These are phyloP conservation scores for Rhabdornis inornatus DNA, from an alignment of 2,113 vertebrate species.

Conservation along the genomic window DNA sequence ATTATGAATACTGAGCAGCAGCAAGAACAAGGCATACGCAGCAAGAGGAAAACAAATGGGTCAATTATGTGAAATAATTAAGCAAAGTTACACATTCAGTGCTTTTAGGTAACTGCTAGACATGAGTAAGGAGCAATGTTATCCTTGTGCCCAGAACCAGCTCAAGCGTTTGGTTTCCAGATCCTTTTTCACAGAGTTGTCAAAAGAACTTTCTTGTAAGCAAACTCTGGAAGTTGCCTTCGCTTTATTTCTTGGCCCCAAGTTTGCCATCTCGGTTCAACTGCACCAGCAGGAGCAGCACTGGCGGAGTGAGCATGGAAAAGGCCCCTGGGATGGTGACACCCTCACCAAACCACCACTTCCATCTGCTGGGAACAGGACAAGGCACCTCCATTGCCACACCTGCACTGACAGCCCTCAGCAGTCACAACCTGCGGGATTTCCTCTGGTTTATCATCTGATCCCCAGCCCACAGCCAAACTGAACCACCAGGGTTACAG, in stretches of 20 bases:
- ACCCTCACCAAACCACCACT: fast-evolving
- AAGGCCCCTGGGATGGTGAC: not conserved
- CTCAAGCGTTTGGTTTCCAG: not conserved
- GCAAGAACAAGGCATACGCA: not conserved
- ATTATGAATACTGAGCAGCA: not conserved
- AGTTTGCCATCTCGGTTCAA: not conserved
- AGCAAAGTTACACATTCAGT: not conserved
- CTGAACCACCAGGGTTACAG: not conserved
- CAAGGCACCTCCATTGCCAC: not conserved
- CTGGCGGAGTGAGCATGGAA: not conserved
- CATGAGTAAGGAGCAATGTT: not conserved
- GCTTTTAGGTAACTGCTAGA: not conserved
- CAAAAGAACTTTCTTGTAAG: not conserved
- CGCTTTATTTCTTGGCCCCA: not conserved
- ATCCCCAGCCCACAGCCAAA: not conserved
- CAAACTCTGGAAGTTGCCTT: not conserved
- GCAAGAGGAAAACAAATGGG: not conserved
- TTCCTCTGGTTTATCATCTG: not conserved
- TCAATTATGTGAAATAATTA: not conserved
- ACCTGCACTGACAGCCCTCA: fast-evolving
- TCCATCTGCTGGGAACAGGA: not conserved
- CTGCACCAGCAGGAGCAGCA: not conserved
- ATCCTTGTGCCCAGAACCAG: not conserved
- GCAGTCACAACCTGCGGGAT: not conserved
- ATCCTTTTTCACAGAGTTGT: not conserved